Evolutionary conservation across 2,888 invertebrate species (phyloP).

Genomic region (Ophion costatus): DNA sequence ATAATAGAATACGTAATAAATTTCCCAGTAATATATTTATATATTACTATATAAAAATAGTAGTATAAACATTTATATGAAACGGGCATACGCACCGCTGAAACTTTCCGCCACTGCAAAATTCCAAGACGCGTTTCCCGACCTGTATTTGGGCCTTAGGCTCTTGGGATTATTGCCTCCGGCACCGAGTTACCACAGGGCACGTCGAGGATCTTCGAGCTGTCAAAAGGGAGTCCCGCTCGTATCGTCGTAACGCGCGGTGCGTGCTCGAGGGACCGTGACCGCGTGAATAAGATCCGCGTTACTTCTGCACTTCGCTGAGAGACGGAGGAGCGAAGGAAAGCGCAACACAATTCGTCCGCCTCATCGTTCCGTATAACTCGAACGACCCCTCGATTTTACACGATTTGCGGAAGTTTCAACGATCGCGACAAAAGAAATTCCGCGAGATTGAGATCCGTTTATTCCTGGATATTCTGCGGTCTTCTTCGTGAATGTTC

Average conservation of each 20-base stretch:
- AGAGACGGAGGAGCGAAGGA: not conserved
- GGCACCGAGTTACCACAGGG: not conserved
- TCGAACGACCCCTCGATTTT: not conserved
- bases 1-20: too few species aligned
- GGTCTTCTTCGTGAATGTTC: too few species aligned
- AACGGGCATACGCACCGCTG: not conserved
- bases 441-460: not conserved
- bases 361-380: not conserved
- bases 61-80: not conserved
- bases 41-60: too few species aligned
- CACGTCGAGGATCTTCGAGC: not conserved
- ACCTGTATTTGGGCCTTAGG: not conserved
- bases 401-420: not conserved
- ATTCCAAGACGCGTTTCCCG: slow-evolving; percentile 1
- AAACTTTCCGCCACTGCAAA: not conserved
- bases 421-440: not conserved
- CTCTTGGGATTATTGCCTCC: not conserved
- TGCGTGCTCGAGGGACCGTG: slow-evolving; percentile 47
- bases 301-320: slow-evolving; percentile 16
- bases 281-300: slow-evolving; percentile 53
- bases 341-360: not conserved
- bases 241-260: slow-evolving; percentile 26
- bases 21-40: too few species aligned
- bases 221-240: slow-evolving; percentile 1
- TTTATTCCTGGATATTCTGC: too few species aligned